Base-by-base conservation (phyloP, 1,140 invertebrate species). In the Mizuhopecten yessoensis region DNA sequence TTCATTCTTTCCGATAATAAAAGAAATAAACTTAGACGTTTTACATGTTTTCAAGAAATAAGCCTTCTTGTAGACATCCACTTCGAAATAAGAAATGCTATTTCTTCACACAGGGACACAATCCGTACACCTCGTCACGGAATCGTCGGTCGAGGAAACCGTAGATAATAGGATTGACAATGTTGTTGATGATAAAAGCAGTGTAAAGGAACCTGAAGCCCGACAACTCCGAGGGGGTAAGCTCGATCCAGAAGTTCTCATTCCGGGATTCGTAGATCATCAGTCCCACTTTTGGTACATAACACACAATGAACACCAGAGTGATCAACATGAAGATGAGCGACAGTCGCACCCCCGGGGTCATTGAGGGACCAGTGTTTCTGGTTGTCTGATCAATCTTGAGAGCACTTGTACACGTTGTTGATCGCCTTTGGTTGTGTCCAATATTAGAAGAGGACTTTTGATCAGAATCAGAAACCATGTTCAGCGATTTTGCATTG, bases 161-260 rank as follows among this genome's bases (percentile, higher is more conserved):
- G 86, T 90, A 92, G 10, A 90, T 88, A 20, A 90, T 86, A 9
- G 89, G 89, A 34, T 92, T 92, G 20, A 89, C 34, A 23, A 92
- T 92, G 33, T 90, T 92, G 89, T 91, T 89, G 87, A 92, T 89
- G 13, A 92, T 90, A 75, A 88, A 89, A 29, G 87, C 86, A 29
- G 88, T 36, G 33, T 91, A 88, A 10, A 89, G 39, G 42, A 92
- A 91, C 20, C 86, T 34, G 2, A 91, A 23, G 9, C 45, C 88
- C 29, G 88, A 33, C 88, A 75, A 5, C 2, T 10, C 33, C 29
- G n/a, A 33, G 33, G 86, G 34, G 1, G 87, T 88, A 34, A 87
- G 49, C 42, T 57, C 87, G 45, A 87, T 86, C 89, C 91, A 90
- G n/a, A 90, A 89, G 15, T 86, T 33, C 29, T 42, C 34, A 23